These are phyloP conservation scores for Mesocentrotus franciscanus DNA, from an alignment of 53 echinoderm and acorn worm genomes.

Conservation along the genomic window DNA sequence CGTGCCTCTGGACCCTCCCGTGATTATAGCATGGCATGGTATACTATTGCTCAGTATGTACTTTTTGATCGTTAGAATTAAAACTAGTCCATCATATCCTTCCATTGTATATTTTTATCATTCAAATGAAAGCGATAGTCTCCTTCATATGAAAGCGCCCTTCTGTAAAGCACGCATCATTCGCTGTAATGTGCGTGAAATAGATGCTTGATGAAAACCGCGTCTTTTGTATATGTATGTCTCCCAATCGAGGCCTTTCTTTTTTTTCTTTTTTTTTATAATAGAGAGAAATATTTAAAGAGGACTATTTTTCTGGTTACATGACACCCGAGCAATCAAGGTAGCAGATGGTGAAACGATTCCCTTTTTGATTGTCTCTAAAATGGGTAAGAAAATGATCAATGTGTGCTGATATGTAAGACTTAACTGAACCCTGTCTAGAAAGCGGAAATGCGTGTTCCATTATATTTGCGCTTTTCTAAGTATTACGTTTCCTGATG, in stretches of 20 bases:
- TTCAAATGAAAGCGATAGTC: neutral
- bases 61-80: neutral
- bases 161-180: neutral
- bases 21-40: too few relatives aligned
- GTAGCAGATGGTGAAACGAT: neutral
- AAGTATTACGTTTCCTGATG: neutral
- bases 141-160: neutral
- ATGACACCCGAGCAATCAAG: neutral
- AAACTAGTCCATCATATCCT: neutral
- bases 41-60: neutral
- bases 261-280: neutral
- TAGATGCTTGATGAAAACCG: constrained; percentile 19
- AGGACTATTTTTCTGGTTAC: neutral
- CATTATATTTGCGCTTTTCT: constrained; percentile 3
- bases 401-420: neutral
- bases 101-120: neutral
- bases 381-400: neutral
- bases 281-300: neutral
- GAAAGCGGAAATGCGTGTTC: neutral
- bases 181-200: neutral
- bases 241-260: neutral
- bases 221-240: neutral
- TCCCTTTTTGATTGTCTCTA: neutral
- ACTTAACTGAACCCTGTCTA: neutral
- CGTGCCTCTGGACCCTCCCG: neutral